Evolutionary conservation across 2,797 vertebrate species (phyloP), one percentile per base, ranked within the genome.

Genomic region (Fistularia tabacaria): DNA sequence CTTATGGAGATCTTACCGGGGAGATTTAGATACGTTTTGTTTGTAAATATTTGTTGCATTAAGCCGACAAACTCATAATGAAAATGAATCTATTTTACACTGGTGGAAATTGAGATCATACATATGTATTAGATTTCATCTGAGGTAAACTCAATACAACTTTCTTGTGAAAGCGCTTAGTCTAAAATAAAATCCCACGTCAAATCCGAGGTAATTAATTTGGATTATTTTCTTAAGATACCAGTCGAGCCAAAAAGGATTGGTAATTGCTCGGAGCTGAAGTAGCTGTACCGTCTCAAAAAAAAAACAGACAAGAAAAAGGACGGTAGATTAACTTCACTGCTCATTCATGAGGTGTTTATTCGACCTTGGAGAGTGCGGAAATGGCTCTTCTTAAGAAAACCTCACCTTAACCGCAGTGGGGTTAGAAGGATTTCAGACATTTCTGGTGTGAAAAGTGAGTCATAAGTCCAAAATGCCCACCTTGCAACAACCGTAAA

Each of bases 81-180:
- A 70, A 56, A 77, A 83, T 82, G 68, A 71, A 85, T 84, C 65
- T 49, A 47, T 68, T 80, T 76, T 65, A 66, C 57, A 59, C 54
- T 59, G 55, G 51, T 59, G 8, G 62, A 71, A 74, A 79, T 83
- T 80, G 13, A 83, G 66, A 80, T 80, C 66, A 85, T 85, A 67
- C 83, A 87, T 86, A 85, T 75, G 68, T 53, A 83, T 76, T 64
- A 61, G 49, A 63, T 66, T 48, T 69, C 13, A 71, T 47, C 55
- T 0, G 8, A 61, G 50, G 51, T 71, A 73, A 46, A 61, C 46
- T 70, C 49, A 77, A 80, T 66, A 72, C n/a, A 62, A 55, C 50
- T 64, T 11, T 36, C 25, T 25, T 25, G 25, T 25, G 25, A 25
- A 72, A 74, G 56, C 48, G 53, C 56, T 13, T 72, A 80, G 59